Base-by-base conservation (phyloP, 2,113 vertebrate genomes). In the Pseudorhombus dupliciocellatus region DNA sequence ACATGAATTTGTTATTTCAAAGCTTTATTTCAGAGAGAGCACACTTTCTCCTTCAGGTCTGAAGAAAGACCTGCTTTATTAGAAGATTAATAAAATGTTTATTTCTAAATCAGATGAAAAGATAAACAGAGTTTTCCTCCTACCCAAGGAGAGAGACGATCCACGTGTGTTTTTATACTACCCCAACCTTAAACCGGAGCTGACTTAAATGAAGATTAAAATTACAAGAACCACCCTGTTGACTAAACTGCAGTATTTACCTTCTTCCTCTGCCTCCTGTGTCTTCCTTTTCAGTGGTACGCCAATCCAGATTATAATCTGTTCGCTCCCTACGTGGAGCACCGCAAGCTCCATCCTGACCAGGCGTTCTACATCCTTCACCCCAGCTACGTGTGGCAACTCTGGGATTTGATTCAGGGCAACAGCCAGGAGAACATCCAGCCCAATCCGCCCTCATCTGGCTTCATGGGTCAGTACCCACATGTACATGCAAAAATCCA, bases 341-440 rank as follows among this genome's bases (percentile, higher is more conserved):
- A 96, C 81, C 95, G 97, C 57, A 95, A 91, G 81, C 93, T 79
- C 82, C 92, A 97, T 69, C 96, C 96, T 5, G 68, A 63, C 50
- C 97, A 99, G 82, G 96, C 95, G 0, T 98, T 98, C 92, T 99
- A 99, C 84, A 96, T 99, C 79, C 96, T 99, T 25, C 98, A 99
- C 85, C 98, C 98, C 22, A 94, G 95, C 59, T 99, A 97, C 60
- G 94, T 98, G 90, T 99, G 98, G 98, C 93, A 94, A 75, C 95
- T 99, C 30, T 99, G 98, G 98, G 96, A 99, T 59, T 90, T 98
- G 80, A 97, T 99, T 85, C 97, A 99, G 89, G 94, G 95, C 80
- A 99, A 98, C 87, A 98, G 95, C n/a, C 90, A 94, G 79, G 97
- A 98, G 91, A 96, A 94, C 87, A 99, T 99, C 85, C 98, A 99